Percentiles rank a stretch among this genome's conserved stretches.
Conservation (phyloP, 2,888 invertebrate genomes). For the Siphlonurus alternatus region DNA sequence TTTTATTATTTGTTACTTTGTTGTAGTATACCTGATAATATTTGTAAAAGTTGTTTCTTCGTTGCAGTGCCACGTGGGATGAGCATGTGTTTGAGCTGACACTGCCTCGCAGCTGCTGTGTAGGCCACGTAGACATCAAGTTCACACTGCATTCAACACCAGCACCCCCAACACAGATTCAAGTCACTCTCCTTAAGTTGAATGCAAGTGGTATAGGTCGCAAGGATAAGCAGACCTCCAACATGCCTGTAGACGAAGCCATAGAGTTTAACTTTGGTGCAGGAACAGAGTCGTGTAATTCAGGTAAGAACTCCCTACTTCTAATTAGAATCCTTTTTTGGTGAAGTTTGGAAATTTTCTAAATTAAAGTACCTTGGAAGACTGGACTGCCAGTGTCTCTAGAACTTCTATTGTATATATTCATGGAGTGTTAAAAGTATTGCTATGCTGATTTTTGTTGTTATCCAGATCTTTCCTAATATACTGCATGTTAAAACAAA, state of each 20-base stretch:
- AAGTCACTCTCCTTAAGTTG: conserved; percentile 53
- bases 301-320: neutral
- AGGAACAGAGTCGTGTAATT: conserved; percentile 5
- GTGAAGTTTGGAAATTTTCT: no score
- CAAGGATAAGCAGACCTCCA: conserved; percentile 12
- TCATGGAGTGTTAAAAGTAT: neutral
- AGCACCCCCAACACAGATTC: conserved; percentile 58
- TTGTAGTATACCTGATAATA: neutral
- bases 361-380: no score
- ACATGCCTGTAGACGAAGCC: conserved; percentile 30
- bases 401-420: neutral
- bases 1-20: neutral
- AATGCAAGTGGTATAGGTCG: conserved; percentile 45
- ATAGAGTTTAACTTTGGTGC: conserved; percentile 28
- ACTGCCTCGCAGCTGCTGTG: conserved; percentile 53
- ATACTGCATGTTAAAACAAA: no score
- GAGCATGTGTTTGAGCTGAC: conserved; percentile 84
- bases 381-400: neutral
- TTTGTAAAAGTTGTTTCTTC: no score
- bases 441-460: no score
- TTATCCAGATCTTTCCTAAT: no score
- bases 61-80: conserved; percentile 61
- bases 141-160: conserved; percentile 67
- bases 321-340: no score
- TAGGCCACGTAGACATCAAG: conserved; percentile 82